Conservation (phyloP, 2,797 vertebrate genomes). For the Vespertilio murinus region DNA sequence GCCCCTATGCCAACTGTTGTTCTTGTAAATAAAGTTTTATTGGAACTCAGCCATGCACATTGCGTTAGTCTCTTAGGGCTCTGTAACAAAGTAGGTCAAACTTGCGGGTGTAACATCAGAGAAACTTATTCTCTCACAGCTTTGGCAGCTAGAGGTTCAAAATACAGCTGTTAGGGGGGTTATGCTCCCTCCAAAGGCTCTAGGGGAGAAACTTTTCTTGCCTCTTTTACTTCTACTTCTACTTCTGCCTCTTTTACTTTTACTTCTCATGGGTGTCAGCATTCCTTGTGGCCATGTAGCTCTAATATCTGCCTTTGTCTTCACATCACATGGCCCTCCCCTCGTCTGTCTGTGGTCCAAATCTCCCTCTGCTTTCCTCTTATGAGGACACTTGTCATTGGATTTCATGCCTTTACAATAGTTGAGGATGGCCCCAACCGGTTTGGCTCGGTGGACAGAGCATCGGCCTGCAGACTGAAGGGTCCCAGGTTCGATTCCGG, state of each 20-base stretch:
- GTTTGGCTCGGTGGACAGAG: too few relatives aligned
- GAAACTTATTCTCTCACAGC: background rate
- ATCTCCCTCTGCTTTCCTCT: background rate
- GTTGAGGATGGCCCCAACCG: background rate
- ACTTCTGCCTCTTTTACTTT: too few relatives aligned
- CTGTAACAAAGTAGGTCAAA: background rate
- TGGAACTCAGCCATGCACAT: background rate
- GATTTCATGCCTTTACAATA: background rate
- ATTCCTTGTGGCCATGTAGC: background rate
- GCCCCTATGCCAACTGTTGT: background rate
- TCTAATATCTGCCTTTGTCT: background rate
- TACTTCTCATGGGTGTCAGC: background rate
- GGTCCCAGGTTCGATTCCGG: too few relatives aligned
- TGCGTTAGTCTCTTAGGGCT: background rate
- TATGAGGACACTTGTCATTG: background rate
- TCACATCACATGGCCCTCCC: background rate
- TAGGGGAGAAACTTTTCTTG: background rate
- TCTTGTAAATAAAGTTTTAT: conserved; percentile 35
- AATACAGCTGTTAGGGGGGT: background rate
- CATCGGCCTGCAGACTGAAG: too few relatives aligned
- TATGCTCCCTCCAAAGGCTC: background rate
- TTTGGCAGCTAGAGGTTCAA: background rate
- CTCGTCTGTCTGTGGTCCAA: background rate
- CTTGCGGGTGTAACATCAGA: background rate
- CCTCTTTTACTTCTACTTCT: too few relatives aligned